Conservation (phyloP, 2,888 invertebrate species). For the Melitaea athalia region DNA sequence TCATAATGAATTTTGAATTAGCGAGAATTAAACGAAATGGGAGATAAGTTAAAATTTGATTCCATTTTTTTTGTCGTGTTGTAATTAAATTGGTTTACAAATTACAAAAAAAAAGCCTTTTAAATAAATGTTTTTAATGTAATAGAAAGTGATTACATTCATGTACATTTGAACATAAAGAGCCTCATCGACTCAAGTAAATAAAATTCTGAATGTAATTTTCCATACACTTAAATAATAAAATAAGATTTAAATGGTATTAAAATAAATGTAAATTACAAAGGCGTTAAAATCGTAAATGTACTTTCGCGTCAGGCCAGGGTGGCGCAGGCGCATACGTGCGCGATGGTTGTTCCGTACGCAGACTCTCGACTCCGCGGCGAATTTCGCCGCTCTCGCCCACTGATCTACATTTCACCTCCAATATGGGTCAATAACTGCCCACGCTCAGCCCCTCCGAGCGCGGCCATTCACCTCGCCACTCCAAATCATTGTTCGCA, state of each 20-base stretch:
- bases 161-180: too few relatives aligned
- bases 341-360: slow-evolving; percentile 43
- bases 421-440: slow-evolving; percentile 83
- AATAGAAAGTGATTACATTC: too few relatives aligned
- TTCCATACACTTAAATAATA: too few relatives aligned
- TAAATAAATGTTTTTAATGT: too few relatives aligned
- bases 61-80: too few relatives aligned
- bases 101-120: too few relatives aligned
- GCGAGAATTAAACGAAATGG: too few relatives aligned
- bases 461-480: slow-evolving; percentile 80
- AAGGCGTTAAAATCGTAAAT: slow-evolving; percentile 6
- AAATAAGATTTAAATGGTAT: neutral
- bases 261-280: neutral
- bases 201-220: too few relatives aligned
- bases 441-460: slow-evolving; percentile 80
- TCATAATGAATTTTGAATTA: too few relatives aligned
- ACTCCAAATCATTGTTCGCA: slow-evolving; percentile 82
- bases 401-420: slow-evolving; percentile 83
- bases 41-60: too few relatives aligned
- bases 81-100: too few relatives aligned
- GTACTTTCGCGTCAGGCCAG: neutral
- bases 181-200: too few relatives aligned
- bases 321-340: slow-evolving; percentile 40
- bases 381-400: slow-evolving; percentile 81
- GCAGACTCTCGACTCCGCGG: slow-evolving; percentile 60